Evolutionary conservation across 1,140 invertebrate species (phyloP).

Genomic region (Teleogryllus occipitalis): DNA sequence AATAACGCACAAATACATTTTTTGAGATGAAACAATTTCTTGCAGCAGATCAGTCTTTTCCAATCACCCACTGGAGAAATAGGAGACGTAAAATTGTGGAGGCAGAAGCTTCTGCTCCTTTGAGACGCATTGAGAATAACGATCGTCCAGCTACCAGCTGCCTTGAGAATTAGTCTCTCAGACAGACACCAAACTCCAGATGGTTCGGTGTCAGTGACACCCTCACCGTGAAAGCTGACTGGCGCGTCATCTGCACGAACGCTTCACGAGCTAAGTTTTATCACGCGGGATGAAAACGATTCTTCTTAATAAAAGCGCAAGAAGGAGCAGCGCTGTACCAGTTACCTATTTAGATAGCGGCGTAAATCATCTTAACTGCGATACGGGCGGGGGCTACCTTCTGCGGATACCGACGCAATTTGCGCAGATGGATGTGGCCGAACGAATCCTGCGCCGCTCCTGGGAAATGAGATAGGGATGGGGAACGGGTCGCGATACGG

Average conservation of each 20-base stretch:
- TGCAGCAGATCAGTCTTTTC: too few relatives aligned
- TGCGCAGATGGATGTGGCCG: neutral
- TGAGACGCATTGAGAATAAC: too few relatives aligned
- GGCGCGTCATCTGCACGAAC: neutral
- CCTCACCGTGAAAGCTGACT: neutral
- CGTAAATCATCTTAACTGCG: neutral
- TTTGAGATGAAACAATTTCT: too few relatives aligned
- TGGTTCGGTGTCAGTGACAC: too few relatives aligned
- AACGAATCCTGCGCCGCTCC: neutral
- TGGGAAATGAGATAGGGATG: neutral
- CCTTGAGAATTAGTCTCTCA: too few relatives aligned
- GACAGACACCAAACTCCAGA: too few relatives aligned
- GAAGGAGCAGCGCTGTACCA: neutral
- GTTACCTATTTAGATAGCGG: neutral
- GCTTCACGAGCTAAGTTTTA: neutral
- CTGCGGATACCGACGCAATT: neutral
- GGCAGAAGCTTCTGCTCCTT: too few relatives aligned
- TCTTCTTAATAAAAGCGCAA: neutral
- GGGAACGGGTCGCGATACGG: too few relatives aligned
- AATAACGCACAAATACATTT: too few relatives aligned
- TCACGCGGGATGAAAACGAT: neutral
- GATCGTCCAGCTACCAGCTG: too few relatives aligned
- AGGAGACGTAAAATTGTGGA: too few relatives aligned
- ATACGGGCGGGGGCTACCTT: neutral
- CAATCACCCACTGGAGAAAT: too few relatives aligned